Evolutionary conservation across 2,797 vertebrate genomes (phyloP).

Genomic region (Rhincodon typus): DNA sequence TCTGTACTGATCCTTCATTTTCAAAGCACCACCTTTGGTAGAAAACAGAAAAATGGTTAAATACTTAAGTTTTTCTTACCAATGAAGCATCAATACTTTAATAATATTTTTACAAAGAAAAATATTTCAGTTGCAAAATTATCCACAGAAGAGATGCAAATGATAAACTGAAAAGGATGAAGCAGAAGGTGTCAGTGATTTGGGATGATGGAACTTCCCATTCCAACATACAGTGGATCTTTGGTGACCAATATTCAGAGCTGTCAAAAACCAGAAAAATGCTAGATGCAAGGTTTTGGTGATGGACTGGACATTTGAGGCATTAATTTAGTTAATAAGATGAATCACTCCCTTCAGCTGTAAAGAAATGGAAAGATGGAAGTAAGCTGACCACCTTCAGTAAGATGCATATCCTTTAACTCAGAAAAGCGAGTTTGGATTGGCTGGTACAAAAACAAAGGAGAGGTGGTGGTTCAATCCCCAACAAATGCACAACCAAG

Average conservation of each 20-base stretch:
- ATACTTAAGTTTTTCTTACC: no score
- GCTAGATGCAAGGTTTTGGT: neutral
- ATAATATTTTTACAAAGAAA: neutral
- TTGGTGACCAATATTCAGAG: neutral
- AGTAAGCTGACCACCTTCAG: neutral
- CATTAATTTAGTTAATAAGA: neutral
- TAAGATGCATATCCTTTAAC: neutral
- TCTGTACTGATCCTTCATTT: conserved; percentile 14
- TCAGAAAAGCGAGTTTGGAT: neutral
- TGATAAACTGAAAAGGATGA: neutral
- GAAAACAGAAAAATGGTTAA: conserved; percentile 7
- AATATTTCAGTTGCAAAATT: neutral
- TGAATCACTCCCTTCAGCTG: neutral
- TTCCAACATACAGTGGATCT: neutral
- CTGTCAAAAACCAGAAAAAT: conserved; percentile 4
- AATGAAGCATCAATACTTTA: neutral
- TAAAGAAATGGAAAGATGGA: neutral
- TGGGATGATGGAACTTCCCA: no score
- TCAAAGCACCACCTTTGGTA: neutral
- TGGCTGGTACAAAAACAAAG: neutral
- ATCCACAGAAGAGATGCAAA: neutral
- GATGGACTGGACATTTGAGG: neutral
- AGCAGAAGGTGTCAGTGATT: no score
- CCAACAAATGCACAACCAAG: neutral
- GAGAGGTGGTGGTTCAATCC: neutral